Base-by-base conservation (phyloP, 2,113 vertebrate genomes). In the Nettapus auritus region DNA sequence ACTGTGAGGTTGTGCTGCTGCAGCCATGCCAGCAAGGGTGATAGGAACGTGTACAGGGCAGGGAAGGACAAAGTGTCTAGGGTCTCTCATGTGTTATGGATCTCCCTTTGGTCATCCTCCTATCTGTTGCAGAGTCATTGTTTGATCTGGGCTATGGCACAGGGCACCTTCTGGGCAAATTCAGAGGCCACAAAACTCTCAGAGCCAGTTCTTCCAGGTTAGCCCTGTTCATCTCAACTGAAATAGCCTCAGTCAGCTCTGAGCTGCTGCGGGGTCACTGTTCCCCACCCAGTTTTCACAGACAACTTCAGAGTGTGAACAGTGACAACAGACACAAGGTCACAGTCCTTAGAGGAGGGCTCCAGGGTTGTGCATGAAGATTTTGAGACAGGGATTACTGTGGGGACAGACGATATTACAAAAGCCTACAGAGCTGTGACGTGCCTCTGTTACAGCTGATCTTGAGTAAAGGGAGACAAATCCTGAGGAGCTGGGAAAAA, bases 11-110 rank as follows among this genome's bases (percentile, higher is more conserved):
- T 71, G 33, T 60, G 22, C 28, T 80, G 34, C 68, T 92, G 40
- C 40, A 80, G 0, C n/a, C 4, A 1, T 48, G 33, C 22, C 34
- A 3, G 1, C 19, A 57, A 48, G 19, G 34, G 6, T 56, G 9
- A 29, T 15, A 60, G 42, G 48, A 77, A 73, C 53, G 4, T 38
- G 3, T 38, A 7, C 5, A 25, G 33, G 28, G n/a, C 62, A 36
- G 46, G 2, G 3, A 74, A 73, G 36, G 33, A 9, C 17, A 57
- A 25, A 76, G 5, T 13, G 5, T 33, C 25, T 56, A 13, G 6
- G 3, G 5, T 46, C 33, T 46, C 33, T 86, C 9, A 5, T 2
- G 6, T 64, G 11, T 68, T 55, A 67, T 7, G 13, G 12, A 21
- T 64, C 23, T 23, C 22, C 26, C 90, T 62, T 80, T 20, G 19